Base-by-base conservation (phyloP, 2,113 vertebrate species). In the Gallinago media region DNA sequence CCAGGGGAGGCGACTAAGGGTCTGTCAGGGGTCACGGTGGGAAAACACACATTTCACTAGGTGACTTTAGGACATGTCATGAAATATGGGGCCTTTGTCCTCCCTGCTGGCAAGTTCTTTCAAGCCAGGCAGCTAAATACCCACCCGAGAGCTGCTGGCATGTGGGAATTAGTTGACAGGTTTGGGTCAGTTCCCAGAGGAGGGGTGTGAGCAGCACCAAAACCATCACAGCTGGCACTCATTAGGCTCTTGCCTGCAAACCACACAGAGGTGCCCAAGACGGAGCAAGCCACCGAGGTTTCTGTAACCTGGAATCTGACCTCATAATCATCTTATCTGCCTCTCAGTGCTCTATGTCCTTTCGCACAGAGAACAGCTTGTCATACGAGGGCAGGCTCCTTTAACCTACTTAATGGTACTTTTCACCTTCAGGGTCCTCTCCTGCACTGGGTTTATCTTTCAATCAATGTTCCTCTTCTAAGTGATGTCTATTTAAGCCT, bases 231-330 rank as follows among this genome's bases (percentile, higher is more conserved):
- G 78, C 88, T 68, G 87, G 89, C 59, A 38, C 56, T 22, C 73
- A 38, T 92, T 81, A 88, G 79, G 68, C 52, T 89, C 40, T 55
- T 2, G 6, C 55, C n/a, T 52, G 49, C 62, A 72, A 21, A 29
- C 31, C n/a, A 18, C 0, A 0, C 55, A 74, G 55, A 62, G 42
- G 49, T 83, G 59, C 59, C 74, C 86, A 36, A 23, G 75, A 76
- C 2, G 1, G 56, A 63, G 26, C 1, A 0, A 85, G 38, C 61
- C 25, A 40, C 31, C 3, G 6, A 79, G 78, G 85, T 59, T 88
- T 88, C 91, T 6, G 10, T 77, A 88, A 65, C 61, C 92, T 90
- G 67, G 40, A 93, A 92, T 94, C 80, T 63, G 87, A 92, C 68
- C 88, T 66, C 5, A 0, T 72, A 78, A 85, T 94, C 86, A 89